Conservation (phyloP, 2,888 invertebrate species). For the Xestoiulus laeticollis region DNA sequence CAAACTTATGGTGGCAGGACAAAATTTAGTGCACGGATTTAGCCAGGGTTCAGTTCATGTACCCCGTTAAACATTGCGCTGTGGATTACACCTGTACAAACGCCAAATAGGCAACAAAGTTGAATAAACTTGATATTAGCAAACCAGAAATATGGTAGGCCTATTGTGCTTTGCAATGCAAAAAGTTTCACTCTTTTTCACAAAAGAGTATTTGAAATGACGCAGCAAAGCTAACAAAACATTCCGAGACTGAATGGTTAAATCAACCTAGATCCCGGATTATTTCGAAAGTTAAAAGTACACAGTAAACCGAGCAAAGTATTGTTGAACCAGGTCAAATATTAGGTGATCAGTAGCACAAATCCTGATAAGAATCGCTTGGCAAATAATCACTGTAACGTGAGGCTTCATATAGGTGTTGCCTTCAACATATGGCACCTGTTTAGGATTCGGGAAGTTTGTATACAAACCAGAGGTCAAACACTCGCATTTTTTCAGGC, state of each 20-base stretch:
- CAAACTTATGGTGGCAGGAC: no score
- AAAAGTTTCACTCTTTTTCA: not conserved
- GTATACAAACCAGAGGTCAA: not conserved
- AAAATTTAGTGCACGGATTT: no score
- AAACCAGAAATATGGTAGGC: not conserved
- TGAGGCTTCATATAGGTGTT: not conserved
- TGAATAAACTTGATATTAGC: not conserved
- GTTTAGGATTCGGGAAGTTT: not conserved
- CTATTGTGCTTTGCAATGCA: not conserved
- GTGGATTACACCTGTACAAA: not conserved
- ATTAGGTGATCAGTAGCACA: not conserved
- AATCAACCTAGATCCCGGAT: not conserved
- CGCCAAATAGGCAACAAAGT: not conserved
- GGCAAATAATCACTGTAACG: not conserved
- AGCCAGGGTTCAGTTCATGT: not conserved
- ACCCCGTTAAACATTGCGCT: not conserved
- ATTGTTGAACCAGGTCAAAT: not conserved
- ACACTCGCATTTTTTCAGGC: not conserved
- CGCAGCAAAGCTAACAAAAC: not conserved
- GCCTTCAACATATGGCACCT: not conserved
- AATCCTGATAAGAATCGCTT: not conserved
- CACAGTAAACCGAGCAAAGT: constrained; percentile 24
- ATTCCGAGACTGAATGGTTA: not conserved
- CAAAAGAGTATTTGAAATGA: not conserved
- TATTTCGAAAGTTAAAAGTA: not conserved